These are phyloP conservation scores for Poeciliopsis presidionis DNA, from an alignment of 2,797 vertebrate species.

Conservation along the genomic window DNA sequence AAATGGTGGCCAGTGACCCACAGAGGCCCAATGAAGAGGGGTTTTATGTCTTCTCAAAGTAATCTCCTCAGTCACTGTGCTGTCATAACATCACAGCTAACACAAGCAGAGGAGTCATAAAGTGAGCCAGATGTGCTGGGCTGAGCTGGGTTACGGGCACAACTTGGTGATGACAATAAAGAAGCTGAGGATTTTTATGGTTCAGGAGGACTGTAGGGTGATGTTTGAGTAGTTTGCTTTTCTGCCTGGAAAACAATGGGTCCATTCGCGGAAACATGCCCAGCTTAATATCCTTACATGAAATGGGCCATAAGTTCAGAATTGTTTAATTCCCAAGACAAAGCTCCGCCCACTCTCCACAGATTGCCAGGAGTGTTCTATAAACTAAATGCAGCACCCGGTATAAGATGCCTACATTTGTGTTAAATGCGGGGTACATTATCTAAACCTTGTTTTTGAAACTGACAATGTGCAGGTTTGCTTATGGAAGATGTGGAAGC, in stretches of 20 bases:
- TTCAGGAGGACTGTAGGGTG: background rate
- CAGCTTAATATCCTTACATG: background rate
- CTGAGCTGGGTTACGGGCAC: slow-evolving; percentile 23
- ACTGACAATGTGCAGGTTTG: slow-evolving; percentile 14
- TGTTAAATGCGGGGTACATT: slow-evolving; percentile 32
- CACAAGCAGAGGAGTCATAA: slow-evolving; percentile 60
- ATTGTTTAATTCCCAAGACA: slow-evolving; percentile 23
- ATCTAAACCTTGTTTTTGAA: slow-evolving; percentile 23
- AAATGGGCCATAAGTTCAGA: slow-evolving; percentile 2
- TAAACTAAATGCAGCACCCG: slow-evolving; percentile 2
- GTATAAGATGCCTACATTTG: slow-evolving; percentile 9
- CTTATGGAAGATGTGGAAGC: background rate
- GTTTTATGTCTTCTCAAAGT: slow-evolving; percentile 47
- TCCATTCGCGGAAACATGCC: background rate
- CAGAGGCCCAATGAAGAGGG: slow-evolving; percentile 25
- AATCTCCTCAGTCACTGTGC: slow-evolving; percentile 60
- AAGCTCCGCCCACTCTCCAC: slow-evolving; percentile 35
- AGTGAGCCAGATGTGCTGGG: slow-evolving; percentile 69
- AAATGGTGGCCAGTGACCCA: slow-evolving; percentile 63
- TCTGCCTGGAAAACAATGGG: background rate
- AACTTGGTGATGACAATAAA: slow-evolving; percentile 13
- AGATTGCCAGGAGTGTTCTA: slow-evolving; percentile 5
- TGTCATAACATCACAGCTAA: slow-evolving; percentile 74
- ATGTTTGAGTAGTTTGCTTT: background rate
- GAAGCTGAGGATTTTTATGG: background rate